phyloP scores from a whole-genome alignment of 2,888 invertebrate species.

The Priapulus caudatus region DNA sequence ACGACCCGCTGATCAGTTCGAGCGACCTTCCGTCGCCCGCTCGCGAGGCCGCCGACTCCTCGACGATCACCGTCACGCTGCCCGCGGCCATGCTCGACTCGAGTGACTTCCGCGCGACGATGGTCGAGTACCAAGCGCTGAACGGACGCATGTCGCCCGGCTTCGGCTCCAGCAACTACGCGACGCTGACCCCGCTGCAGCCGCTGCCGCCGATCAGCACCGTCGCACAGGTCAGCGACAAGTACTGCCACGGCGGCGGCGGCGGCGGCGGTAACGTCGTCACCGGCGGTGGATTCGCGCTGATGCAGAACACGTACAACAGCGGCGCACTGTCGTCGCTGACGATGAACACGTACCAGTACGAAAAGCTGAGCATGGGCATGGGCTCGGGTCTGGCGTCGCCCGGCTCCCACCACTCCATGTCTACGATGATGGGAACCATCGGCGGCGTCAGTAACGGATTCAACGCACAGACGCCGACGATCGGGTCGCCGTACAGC shows the following conservation, averaged over 20 bases:
- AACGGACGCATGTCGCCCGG: conserved; percentile 82
- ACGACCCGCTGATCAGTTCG: background rate
- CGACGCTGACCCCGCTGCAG: conserved; percentile 86
- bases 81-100: conserved; percentile 61
- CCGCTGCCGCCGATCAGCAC: conserved; percentile 94
- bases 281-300: conserved; percentile 65
- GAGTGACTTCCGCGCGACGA: conserved; percentile 59
- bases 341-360: conserved; percentile 54
- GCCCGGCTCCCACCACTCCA: background rate
- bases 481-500: background rate
- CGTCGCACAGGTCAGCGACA: conserved; percentile 63
- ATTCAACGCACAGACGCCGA: background rate
- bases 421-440: background rate
- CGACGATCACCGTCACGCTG: conserved; percentile 47
- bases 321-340: conserved; percentile 17
- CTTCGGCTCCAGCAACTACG: conserved; percentile 71
- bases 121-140: conserved; percentile 76
- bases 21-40: background rate
- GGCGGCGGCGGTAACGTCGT: conserved; percentile 41
- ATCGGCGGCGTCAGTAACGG: background rate
- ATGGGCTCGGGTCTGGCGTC: background rate
- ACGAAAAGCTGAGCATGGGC: conserved; percentile 50
- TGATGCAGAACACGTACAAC: conserved; percentile 57
- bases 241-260: conserved; percentile 59
- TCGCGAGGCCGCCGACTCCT: background rate